Evolutionary conservation across 2,113 vertebrate species (phyloP), one percentile per base, ranked within the genome.

Genomic region (Rafetus swinhoei): DNA sequence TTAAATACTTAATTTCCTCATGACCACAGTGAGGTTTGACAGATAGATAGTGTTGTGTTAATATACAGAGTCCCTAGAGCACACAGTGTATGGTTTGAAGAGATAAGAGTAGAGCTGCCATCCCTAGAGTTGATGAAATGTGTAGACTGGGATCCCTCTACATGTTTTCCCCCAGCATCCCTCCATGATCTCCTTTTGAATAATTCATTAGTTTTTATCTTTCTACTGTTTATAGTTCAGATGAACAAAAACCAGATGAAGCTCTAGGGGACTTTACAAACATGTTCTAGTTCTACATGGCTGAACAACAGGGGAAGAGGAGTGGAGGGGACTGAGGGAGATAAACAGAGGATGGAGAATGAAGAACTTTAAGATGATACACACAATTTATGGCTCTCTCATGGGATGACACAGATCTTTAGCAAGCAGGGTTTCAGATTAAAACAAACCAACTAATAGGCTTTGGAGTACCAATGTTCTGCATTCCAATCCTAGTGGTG

Each of bases 11-110:
- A 9, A 1, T 55, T 86, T 65, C 27, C 21, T 83, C 86, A 81
- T 60, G 54, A 81, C 53, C n/a, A 16, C 0, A 54, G 39, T 10
- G 84, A 81, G 25, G 74, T 81, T 82, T 86, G 24, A 79, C 53
- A 79, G 21, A 19, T 3, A 1, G 15, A 65, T n/a, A 69, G n/a
- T 18, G 15, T 29, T 0, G 0, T 25, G 24, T 13, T 14, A n/a
- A 9, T 4, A 60, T 16, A 6, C 29, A 45, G 0, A 21, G n/a
- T 50, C 59, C 11, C 56, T 80, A 82, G 29, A 55, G 4, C 52
- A 32, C 39, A 7, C 10, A 50, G 12, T 50, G 74, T 35, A 50
- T 50, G 21, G 74, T 76, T 76, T 45, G 39, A 18, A 24, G 0
- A 72, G 79, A 19, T 3, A 62, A 4, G 9, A 32, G 45, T 25